phyloP scores from a whole-genome alignment of 2,797 vertebrate species.

The Pseudocheirus occidentalis region DNA sequence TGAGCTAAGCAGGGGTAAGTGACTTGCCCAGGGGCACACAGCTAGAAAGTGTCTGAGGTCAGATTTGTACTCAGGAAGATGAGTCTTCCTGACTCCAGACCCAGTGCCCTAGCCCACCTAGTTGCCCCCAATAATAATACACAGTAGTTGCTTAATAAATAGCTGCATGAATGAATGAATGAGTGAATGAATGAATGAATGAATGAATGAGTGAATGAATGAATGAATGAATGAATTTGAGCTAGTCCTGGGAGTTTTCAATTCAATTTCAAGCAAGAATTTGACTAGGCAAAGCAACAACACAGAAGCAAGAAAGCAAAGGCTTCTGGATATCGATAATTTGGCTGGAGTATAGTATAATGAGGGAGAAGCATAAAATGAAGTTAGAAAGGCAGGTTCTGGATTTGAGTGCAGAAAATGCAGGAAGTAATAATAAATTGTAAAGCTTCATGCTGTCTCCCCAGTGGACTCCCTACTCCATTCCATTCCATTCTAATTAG shows the following conservation, averaged over 20 bases:
- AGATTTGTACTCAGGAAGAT: too few relatives aligned
- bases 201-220: not conserved
- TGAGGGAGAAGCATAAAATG: not conserved
- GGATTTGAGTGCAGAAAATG: not conserved
- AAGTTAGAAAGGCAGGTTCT: not conserved
- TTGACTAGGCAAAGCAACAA: not conserved
- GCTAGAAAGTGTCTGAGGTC: too few relatives aligned
- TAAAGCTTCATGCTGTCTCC: conserved; percentile 26
- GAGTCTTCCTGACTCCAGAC: not conserved
- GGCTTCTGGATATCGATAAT: not conserved
- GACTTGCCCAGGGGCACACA: too few relatives aligned
- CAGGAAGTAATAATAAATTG: not conserved
- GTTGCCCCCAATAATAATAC: not conserved
- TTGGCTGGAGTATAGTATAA: not conserved
- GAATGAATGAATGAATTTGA: not conserved
- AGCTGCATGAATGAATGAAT: not conserved
- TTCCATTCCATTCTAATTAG: conserved; percentile 31
- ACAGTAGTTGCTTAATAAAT: not conserved
- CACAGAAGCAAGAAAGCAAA: not conserved
- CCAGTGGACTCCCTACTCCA: conserved; percentile 3
- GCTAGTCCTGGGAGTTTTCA: not conserved
- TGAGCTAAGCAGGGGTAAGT: not conserved
- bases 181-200: not conserved
- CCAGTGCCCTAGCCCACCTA: not conserved
- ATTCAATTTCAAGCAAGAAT: not conserved